Evolutionary conservation across 2,888 invertebrate species (phyloP).

Genomic region (Melinopterus prodromus): DNA sequence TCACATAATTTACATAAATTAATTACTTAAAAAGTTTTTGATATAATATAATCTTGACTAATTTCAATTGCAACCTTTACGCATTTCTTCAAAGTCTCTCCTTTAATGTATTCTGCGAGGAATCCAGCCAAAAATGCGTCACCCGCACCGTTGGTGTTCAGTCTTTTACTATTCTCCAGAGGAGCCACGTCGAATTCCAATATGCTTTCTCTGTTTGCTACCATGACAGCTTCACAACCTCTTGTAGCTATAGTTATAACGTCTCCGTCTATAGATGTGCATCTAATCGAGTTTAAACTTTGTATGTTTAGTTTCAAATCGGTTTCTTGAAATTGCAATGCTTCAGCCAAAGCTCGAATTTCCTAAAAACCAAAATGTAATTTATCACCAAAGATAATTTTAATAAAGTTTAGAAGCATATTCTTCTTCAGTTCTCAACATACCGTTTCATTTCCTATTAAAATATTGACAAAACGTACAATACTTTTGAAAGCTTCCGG

Average conservation of each 20-base stretch:
- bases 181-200: conserved; percentile 38
- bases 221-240: conserved; percentile 42
- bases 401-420: background rate
- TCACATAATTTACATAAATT: background rate
- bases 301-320: conserved; percentile 8
- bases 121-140: conserved; percentile 51
- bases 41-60: conserved; percentile 30
- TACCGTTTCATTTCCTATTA: conserved; percentile 50
- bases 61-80: conserved; percentile 41
- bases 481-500: conserved; percentile 42
- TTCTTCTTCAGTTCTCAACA: conserved; percentile 13
- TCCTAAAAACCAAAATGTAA: conserved; percentile 43
- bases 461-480: conserved; percentile 42
- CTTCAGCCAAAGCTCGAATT: conserved; percentile 41
- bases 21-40: conserved; percentile 5
- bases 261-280: conserved; percentile 13
- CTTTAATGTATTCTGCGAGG: conserved; percentile 41
- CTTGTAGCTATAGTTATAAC: conserved; percentile 45
- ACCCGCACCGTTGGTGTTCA: conserved; percentile 50
- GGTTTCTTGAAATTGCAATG: conserved; percentile 25
- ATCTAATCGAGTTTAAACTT: background rate
- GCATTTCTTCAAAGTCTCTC: conserved; percentile 40
- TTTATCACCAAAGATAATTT: background rate
- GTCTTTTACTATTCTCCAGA: conserved; percentile 37
- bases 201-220: conserved; percentile 19